Evolutionary conservation across 1,140 invertebrate species (phyloP), one percentile per base, ranked within the genome.

Genomic region (Drosophila athabasca): DNA sequence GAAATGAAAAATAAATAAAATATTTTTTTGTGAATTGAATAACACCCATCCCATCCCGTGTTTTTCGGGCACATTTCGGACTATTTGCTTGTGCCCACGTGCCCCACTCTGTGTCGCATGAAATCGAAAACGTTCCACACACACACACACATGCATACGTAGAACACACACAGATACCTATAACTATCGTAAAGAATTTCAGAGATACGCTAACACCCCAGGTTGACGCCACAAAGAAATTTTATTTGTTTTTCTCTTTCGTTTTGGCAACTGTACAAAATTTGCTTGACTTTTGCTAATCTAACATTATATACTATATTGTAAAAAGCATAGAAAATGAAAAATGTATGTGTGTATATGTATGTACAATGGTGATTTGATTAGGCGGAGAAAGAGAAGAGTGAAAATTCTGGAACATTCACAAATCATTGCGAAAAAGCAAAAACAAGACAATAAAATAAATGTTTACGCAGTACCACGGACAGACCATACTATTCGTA

Each of bases 1-100:
- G 78, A 85, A 75, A 87, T 60, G 82, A 85, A 75, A 87, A 79
- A 78, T 79, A 82, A 85, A 85, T 82, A 82, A 75, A 85, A 45
- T 54, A 31, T 48, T 8, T 35, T 46, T 50, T 45, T 55, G 45
- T 66, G 55, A 87, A 45, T 62, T 58, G 57, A 64, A 55, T 53
- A 67, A 29, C 46, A 67, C 51, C 60, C 73, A 49, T 66, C 51
- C 60, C 73, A 49, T 66, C 62, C 61, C 70, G 61, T 75, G 74
- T 69, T 48, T 67, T 57, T 46, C 65, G 71, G 66, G 68, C 65
- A 64, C 11, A 22, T 9, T 44, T 22, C 13, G 26, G n/a, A 59
- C 19, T 39, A 29, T 57, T 44, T 52, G 43, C 62, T 44, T 52
- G 43, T 68, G 35, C 35, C 55, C 67, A 70, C 67, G 67, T 70